These are phyloP conservation scores for Maniola hyperantus DNA, from an alignment of 2,888 invertebrate genomes.

Conservation along the genomic window DNA sequence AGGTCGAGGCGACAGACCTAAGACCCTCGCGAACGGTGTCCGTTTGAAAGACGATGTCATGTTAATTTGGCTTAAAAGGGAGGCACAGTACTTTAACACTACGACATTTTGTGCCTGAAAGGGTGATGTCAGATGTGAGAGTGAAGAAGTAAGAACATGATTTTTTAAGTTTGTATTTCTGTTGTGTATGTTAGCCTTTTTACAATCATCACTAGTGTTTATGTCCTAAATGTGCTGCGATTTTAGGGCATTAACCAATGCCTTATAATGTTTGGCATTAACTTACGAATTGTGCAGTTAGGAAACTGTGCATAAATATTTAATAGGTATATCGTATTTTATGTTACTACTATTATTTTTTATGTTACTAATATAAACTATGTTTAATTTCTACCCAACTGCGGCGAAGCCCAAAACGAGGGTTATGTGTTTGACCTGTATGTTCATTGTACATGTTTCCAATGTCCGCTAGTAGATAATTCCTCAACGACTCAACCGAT, in stretches of 20 bases:
- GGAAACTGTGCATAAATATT: not conserved
- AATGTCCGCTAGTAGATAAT: no score
- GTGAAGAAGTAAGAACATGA: constrained; percentile 60
- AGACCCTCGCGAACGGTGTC: constrained; percentile 57
- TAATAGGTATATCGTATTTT: not conserved
- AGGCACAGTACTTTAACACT: constrained; percentile 57
- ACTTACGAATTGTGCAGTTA: not conserved
- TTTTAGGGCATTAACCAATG: no score
- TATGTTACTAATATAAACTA: no score
- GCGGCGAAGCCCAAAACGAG: no score
- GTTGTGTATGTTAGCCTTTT: not conserved
- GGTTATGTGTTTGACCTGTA: not conserved
- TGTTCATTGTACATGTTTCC: no score
- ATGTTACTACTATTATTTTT: no score
- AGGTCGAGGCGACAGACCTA: constrained; percentile 62
- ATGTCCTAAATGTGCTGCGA: constrained; percentile 1
- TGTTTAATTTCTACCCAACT: no score
- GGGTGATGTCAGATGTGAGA: constrained; percentile 57
- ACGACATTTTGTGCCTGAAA: constrained; percentile 50
- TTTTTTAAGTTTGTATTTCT: constrained; percentile 52
- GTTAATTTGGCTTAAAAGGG: constrained; percentile 77
- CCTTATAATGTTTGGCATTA: no score
- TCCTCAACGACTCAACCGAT: no score
- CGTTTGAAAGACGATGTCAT: constrained; percentile 72
- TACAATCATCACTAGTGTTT: constrained; percentile 1